Conservation (phyloP, 2,797 vertebrate genomes). For the Poecilia gillii region DNA sequence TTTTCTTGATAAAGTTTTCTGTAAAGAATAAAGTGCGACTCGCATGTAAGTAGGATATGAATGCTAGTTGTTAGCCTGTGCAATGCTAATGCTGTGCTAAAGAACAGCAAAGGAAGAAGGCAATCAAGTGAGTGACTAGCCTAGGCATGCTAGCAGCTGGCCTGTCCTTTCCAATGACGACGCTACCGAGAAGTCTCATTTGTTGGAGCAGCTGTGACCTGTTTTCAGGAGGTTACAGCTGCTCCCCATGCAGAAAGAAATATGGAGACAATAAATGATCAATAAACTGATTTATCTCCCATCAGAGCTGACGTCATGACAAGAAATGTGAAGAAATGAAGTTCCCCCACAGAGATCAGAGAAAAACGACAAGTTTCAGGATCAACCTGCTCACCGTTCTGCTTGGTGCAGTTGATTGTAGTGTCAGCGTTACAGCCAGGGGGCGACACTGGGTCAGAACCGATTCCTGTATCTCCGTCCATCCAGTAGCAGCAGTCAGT, state of each 20-base stretch:
- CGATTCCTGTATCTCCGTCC: neutral
- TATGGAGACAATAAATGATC: neutral
- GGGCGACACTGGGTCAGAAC: conserved; percentile 1
- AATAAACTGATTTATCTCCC: neutral
- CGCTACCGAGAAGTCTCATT: no score
- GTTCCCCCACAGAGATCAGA: neutral
- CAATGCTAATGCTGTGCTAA: no score
- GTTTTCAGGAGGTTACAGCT: conserved; percentile 31
- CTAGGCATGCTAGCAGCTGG: no score
- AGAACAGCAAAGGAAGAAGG: no score
- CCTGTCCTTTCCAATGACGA: no score
- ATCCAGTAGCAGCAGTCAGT: neutral
- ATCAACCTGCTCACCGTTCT: conserved; percentile 20
- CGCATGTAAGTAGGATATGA: no score
- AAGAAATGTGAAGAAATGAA: neutral
- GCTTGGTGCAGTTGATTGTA: neutral
- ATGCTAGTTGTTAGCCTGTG: no score
- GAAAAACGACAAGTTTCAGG: neutral
- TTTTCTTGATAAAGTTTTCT: no score
- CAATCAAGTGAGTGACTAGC: no score
- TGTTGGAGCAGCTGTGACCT: no score
- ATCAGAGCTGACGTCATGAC: neutral
- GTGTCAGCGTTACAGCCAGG: conserved; percentile 25
- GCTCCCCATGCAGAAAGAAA: neutral
- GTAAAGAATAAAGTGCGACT: no score